These are phyloP conservation scores for Micropterix aruncella DNA, from an alignment of 2,888 invertebrate genomes.

Conservation along the genomic window DNA sequence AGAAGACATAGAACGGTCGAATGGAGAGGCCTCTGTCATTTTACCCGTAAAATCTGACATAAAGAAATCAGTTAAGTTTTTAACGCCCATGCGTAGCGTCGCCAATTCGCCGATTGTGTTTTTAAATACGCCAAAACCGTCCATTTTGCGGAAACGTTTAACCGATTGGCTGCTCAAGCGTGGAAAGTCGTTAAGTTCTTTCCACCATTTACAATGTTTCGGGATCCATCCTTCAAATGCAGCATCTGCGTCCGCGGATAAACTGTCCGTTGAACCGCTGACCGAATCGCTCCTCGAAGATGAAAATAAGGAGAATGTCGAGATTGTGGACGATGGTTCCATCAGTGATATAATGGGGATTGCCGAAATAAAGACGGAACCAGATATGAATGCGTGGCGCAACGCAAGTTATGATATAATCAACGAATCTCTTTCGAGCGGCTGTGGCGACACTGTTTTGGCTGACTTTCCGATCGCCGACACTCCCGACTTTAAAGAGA, in stretches of 20 bases:
- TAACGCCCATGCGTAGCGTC: constrained; percentile 20
- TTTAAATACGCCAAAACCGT: constrained; percentile 25
- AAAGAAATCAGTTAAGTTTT: constrained; percentile 26
- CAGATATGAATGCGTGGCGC: background rate
- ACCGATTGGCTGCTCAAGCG: constrained; percentile 33
- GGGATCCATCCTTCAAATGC: constrained; percentile 23
- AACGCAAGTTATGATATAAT: background rate
- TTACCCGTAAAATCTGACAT: constrained; percentile 30
- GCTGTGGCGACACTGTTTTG: background rate
- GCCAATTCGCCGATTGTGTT: constrained; percentile 15
- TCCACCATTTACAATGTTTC: constrained; percentile 40
- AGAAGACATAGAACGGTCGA: constrained; percentile 16
- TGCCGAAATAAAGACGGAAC: background rate
- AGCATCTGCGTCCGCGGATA: background rate
- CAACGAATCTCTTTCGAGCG: background rate
- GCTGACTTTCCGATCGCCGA: too few species aligned
- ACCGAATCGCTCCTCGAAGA: constrained; percentile 17
- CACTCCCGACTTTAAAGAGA: background rate
- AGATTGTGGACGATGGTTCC: constrained; percentile 27
- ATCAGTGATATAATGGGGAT: constrained; percentile 22
- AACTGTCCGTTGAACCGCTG: background rate
- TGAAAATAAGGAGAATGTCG: constrained; percentile 38
- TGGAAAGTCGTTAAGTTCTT: constrained; percentile 32
- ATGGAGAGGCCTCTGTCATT: constrained; percentile 20
- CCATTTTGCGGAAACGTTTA: background rate